Percentiles rank a stretch among this genome's conserved stretches.
phyloP scores from a whole-genome alignment of 2,113 vertebrate species.

The Trogon surrucura region DNA sequence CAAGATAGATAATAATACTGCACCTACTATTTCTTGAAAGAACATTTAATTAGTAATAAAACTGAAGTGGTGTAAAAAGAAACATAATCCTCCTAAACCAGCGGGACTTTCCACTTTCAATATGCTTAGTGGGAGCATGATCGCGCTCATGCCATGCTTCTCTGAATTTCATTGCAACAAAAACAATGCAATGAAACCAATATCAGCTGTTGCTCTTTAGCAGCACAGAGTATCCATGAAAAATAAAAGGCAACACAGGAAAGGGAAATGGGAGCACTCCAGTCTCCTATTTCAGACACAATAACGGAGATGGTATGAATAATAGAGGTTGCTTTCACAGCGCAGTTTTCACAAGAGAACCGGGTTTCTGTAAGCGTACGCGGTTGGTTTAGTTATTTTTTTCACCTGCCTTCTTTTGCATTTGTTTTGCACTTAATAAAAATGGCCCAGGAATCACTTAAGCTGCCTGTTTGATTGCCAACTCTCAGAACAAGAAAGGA shows the following conservation, averaged over 20 bases:
- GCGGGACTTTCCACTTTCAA: neutral
- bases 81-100: neutral
- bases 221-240: neutral
- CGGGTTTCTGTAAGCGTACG: neutral
- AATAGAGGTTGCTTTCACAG: neutral
- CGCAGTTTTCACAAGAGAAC: neutral
- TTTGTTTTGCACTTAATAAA: slow-evolving; percentile 42
- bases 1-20: neutral
- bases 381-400: neutral
- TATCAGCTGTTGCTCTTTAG: neutral
- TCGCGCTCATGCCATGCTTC: neutral
- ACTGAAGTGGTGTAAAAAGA: neutral
- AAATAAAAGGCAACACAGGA: neutral
- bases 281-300: neutral
- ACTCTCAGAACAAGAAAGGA: slow-evolving; percentile 61
- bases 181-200: neutral
- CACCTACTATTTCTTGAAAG: neutral
- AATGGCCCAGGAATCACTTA: slow-evolving; percentile 17
- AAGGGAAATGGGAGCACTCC: neutral
- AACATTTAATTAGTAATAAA: slow-evolving; percentile 16
- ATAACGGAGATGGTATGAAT: neutral
- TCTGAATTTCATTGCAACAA: neutral
- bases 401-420: neutral
- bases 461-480: slow-evolving; percentile 31
- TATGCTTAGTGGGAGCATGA: neutral